phyloP scores from a whole-genome alignment of 2,113 vertebrate genomes.

The Dasyornis broadbenti region DNA sequence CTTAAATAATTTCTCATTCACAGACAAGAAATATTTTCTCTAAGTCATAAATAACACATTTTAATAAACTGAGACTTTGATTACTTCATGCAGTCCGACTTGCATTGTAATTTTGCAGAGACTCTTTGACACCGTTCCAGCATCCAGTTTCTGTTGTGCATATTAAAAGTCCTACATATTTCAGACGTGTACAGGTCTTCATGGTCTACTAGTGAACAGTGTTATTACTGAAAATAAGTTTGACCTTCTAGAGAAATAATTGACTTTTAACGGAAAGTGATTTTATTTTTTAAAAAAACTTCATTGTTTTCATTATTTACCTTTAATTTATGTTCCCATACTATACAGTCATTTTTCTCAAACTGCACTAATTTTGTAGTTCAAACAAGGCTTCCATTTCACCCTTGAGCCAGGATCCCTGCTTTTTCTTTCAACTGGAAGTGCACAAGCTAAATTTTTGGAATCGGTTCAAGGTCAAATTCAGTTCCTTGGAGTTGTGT shows the following conservation, averaged over 20 bases:
- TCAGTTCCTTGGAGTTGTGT: constrained; percentile 53
- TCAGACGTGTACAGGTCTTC: constrained; percentile 59
- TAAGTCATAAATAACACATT: constrained; percentile 72
- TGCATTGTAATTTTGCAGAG: constrained; percentile 56
- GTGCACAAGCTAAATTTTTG: constrained; percentile 29
- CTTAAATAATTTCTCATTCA: constrained; percentile 59
- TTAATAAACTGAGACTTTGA: constrained; percentile 67
- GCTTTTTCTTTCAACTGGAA: constrained; percentile 59
- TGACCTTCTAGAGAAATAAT: constrained; percentile 56
- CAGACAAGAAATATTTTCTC: constrained; percentile 63
- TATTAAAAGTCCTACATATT: constrained; percentile 54
- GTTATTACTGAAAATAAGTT: constrained; percentile 45
- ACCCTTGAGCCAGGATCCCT: background rate
- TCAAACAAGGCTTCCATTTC: constrained; percentile 47
- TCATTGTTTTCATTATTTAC: constrained; percentile 61
- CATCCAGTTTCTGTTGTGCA: constrained; percentile 36
- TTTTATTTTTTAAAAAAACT: background rate
- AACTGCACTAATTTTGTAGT: constrained; percentile 4
- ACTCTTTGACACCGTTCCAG: constrained; percentile 64
- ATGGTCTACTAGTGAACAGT: constrained; percentile 67
- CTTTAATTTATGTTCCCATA: constrained; percentile 49
- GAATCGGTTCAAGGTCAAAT: constrained; percentile 58
- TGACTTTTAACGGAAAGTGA: constrained; percentile 51
- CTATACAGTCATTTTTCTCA: background rate
- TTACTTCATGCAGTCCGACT: constrained; percentile 63